phyloP scores from a whole-genome alignment of 2,888 invertebrate genomes.

The Mellilla xanthometata region DNA sequence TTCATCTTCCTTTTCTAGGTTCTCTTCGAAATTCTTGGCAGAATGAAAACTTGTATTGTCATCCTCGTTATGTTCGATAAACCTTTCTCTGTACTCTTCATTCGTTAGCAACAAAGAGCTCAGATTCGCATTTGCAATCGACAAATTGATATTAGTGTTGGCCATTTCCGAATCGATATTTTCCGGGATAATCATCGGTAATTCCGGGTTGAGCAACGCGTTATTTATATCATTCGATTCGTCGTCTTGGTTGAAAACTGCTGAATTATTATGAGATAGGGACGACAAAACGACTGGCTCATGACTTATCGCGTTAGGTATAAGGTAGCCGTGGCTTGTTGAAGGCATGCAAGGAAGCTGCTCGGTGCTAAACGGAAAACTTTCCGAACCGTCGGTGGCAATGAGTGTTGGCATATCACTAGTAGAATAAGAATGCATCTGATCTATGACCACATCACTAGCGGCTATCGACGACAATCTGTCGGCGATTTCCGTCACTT shows the following conservation, averaged over 20 bases:
- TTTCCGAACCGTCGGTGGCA: constrained; percentile 53
- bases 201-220: constrained; percentile 55
- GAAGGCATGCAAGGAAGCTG: constrained; percentile 81
- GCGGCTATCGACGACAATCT: constrained; percentile 67
- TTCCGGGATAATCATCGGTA: constrained; percentile 67
- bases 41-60: constrained; percentile 66
- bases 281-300: constrained; percentile 81
- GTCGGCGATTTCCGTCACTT: constrained; percentile 77
- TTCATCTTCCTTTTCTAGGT: constrained; percentile 53
- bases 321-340: constrained; percentile 84
- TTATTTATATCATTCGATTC: constrained; percentile 48
- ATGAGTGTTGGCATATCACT: constrained; percentile 70
- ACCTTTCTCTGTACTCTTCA: constrained; percentile 66
- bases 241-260: constrained; percentile 70
- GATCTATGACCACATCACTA: constrained; percentile 61
- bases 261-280: constrained; percentile 73
- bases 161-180: constrained; percentile 67
- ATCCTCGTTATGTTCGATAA: constrained; percentile 49
- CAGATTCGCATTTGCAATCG: constrained; percentile 84
- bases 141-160: constrained; percentile 74
- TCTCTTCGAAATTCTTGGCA: constrained; percentile 48
- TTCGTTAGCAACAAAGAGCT: constrained; percentile 81
- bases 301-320: constrained; percentile 84
- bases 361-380: constrained; percentile 58
- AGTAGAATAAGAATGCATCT: constrained; percentile 71